Percentiles rank a stretch among this genome's conserved stretches.
phyloP scores from a whole-genome alignment of 2,888 invertebrate species.

The Neoscelio sp. region DNA sequence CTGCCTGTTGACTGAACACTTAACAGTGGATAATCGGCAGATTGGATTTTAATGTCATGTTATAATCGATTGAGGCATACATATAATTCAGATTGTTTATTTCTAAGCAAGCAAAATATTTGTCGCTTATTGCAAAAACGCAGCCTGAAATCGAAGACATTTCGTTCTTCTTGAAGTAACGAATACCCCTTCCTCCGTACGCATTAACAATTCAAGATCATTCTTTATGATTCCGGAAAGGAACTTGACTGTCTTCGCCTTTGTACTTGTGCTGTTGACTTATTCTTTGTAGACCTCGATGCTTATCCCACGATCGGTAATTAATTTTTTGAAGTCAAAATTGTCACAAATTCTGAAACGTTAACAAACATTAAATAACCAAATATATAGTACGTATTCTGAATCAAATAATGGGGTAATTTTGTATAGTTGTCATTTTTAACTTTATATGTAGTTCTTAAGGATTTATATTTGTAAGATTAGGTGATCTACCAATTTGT shows the following conservation, averaged over 20 bases:
- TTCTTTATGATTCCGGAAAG: conserved; percentile 65
- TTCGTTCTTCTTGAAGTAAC: conserved; percentile 30
- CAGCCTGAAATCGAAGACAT: conserved; percentile 45
- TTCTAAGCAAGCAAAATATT: conserved; percentile 49
- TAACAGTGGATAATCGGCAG: conserved; percentile 46
- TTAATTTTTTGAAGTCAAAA: conserved; percentile 93
- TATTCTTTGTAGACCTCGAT: conserved; percentile 59
- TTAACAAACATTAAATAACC: not conserved
- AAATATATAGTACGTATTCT: no score
- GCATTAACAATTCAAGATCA: conserved; percentile 53
- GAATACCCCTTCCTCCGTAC: conserved; percentile 12
- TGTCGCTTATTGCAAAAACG: conserved; percentile 34
- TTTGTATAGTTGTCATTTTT: no score
- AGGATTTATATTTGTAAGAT: no score
- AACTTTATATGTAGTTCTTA: no score
- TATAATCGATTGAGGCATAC: conserved; percentile 52
- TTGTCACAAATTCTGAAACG: conserved; percentile 92
- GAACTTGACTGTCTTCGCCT: conserved; percentile 71
- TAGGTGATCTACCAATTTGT: no score
- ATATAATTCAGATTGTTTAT: conserved; percentile 43
- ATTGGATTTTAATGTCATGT: conserved; percentile 34
- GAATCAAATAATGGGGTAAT: no score
- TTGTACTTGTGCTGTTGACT: conserved; percentile 70
- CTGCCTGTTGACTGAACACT: conserved; percentile 26
- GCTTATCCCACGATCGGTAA: conserved; percentile 71